These are phyloP conservation scores for Huso huso DNA, from an alignment of 2,797 vertebrate species.

Conservation along the genomic window DNA sequence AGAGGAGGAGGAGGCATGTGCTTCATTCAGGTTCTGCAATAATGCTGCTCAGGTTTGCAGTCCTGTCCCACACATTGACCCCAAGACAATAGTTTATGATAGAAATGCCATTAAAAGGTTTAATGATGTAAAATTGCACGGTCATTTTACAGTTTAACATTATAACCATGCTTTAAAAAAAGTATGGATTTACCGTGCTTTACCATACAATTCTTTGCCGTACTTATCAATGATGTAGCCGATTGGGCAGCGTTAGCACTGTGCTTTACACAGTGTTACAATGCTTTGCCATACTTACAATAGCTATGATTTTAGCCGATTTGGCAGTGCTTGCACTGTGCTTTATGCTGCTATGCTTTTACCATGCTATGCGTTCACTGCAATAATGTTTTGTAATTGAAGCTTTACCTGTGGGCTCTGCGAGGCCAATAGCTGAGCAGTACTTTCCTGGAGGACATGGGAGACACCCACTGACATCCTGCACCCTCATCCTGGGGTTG, in stretches of 20 bases:
- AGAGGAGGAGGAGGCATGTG: not conserved
- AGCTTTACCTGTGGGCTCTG: conserved; percentile 68
- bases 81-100: too few relatives aligned
- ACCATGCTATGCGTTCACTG: not conserved
- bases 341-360: not conserved
- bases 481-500: conserved; percentile 49
- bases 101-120: too few relatives aligned
- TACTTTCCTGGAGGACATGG: conserved; percentile 72
- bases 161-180: too few relatives aligned
- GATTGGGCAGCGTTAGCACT: not conserved
- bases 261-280: not conserved
- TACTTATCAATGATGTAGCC: not conserved
- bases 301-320: conserved; percentile 7
- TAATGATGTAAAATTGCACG: too few relatives aligned
- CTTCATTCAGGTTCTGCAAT: too few relatives aligned
- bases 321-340: not conserved
- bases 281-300: not conserved
- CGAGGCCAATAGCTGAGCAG: conserved; percentile 64
- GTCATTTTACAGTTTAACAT: too few relatives aligned
- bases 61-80: too few relatives aligned
- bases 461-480: conserved; percentile 51
- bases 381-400: not conserved
- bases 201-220: too few relatives aligned
- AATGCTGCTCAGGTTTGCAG: too few relatives aligned
- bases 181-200: too few relatives aligned